Base-by-base conservation (phyloP, 2,888 invertebrate species). In the Lymantria monacha region DNA sequence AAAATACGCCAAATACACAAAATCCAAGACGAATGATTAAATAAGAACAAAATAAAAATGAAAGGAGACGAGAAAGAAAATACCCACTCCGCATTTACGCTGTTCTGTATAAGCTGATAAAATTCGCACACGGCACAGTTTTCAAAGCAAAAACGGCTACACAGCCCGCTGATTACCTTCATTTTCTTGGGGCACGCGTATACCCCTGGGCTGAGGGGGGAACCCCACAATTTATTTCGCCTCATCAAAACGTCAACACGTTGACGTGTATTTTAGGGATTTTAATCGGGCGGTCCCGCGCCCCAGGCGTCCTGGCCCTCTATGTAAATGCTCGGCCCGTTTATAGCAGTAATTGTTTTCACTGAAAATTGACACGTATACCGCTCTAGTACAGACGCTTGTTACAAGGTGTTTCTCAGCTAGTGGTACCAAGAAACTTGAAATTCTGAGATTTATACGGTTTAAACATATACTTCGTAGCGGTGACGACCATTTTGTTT, bases 201-300 rank as follows among this genome's bases (percentile, higher is more conserved):
- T 70, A 74, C 82, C 79, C 70, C 57, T 64, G 77, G 83, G 70
- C 74, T 63, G 61, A 57, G 74, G 66, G 66, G 66, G 62, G 51
- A 51, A 57, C 73, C 63, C 63, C 73, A 73, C 79, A 83, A 87
- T 86, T 87, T 86, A 85, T 89, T 86, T 85, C 83, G 81, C 81
- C 86, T 88, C 88, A 85, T 89, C 87, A 87, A 86, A 87, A 88
- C 82, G 90, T 88, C 90, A 90, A 88, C 89, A 87, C 87, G 85
- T 77, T 85, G 88, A 86, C 85, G 85, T 85, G 82, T 85, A 87
- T 88, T 89, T 87, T 85, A 80, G 85, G 84, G 84, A 81, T 85
- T 88, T 87, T 88, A 87, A 87, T 87, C 84, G 85, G 72, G 67
- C 56, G 71, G 67, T 70, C 72, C 69, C 65, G 66, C 66, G 63